Evolutionary conservation across 35 echinoderm and acorn worm species (phyloP).

Genomic region (Nesometra sesokonis): DNA sequence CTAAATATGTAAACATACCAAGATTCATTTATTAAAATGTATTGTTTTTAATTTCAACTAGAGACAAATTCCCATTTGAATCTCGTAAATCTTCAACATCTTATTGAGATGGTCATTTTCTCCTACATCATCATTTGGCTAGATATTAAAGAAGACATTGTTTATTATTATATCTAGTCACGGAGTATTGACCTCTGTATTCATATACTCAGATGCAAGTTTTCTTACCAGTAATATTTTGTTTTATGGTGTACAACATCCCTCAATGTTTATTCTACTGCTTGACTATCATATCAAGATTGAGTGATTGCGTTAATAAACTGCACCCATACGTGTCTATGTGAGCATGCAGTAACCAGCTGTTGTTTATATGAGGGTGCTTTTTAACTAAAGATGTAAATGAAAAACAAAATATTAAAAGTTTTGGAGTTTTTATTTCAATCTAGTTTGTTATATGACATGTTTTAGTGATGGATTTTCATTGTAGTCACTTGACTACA

Average conservation of each 20-base stretch:
- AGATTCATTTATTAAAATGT: too few species aligned
- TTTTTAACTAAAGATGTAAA: too few species aligned
- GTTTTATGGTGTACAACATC: background rate
- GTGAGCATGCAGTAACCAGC: background rate
- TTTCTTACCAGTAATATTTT: background rate
- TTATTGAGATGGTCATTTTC: too few species aligned
- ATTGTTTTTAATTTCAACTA: too few species aligned
- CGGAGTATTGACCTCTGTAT: background rate
- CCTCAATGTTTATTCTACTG: background rate
- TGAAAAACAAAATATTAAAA: too few species aligned
- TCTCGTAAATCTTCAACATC: too few species aligned
- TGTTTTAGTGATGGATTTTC: too few species aligned
- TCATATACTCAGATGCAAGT: background rate
- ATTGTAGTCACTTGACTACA: too few species aligned
- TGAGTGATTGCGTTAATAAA: background rate
- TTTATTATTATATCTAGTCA: background rate
- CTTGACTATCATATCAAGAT: background rate
- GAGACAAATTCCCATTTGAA: too few species aligned
- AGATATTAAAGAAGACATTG: background rate
- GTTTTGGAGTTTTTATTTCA: too few species aligned
- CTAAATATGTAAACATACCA: too few species aligned
- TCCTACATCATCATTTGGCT: background rate
- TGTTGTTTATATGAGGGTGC: background rate
- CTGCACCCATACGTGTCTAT: background rate
- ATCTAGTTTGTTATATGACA: too few species aligned